Base-by-base conservation (phyloP, 2,113 vertebrate species). In the Xenopus borealis region DNA sequence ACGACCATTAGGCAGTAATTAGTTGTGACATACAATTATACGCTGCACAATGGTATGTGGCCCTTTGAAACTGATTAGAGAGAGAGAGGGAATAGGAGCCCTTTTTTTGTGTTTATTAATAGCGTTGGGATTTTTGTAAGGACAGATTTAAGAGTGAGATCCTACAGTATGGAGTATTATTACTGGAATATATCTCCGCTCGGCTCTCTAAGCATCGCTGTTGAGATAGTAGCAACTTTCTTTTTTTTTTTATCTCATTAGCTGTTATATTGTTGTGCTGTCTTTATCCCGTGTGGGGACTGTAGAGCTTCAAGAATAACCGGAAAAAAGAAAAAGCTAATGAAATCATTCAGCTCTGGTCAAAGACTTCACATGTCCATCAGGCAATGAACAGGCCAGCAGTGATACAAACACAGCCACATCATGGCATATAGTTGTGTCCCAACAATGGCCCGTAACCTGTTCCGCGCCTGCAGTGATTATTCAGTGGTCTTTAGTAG, bases 1-100 rank as follows among this genome's bases (percentile, higher is more conserved):
- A 89, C 79, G 86, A 90, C 94, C 93, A 93, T 95, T 95, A 94
- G 92, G 89, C 86, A 78, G 92, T 95, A 93, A 96, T 96, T 98
- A 95, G 94, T 92, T 92, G 89, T 93, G 93, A 94, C 95, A 93
- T 87, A 88, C 93, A 92, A 91, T 89, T 92, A 93, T 89, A 90
- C 92, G 87, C 89, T 79, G 72, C 90, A 92, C 92, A 91, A 90
- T 90, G 90, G 92, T 82, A 88, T 89, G 85, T 78, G 78, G 90
- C 86, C 89, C 92, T 94, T 94, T 94, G 93, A 94, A 92, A 93
- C 0, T 73, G 88, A 91, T 90, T 84, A 91, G 87, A 93, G 91
- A 92, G 93, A 92, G 3, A 27, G n/a, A n/a, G 30, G 33, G 33
- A 40, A 40, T 40, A 40, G 33, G 6, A 40, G 8, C 33, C 8